Evolutionary conservation across 2,888 invertebrate species (phyloP).

Genomic region (Callimorpha dominula): DNA sequence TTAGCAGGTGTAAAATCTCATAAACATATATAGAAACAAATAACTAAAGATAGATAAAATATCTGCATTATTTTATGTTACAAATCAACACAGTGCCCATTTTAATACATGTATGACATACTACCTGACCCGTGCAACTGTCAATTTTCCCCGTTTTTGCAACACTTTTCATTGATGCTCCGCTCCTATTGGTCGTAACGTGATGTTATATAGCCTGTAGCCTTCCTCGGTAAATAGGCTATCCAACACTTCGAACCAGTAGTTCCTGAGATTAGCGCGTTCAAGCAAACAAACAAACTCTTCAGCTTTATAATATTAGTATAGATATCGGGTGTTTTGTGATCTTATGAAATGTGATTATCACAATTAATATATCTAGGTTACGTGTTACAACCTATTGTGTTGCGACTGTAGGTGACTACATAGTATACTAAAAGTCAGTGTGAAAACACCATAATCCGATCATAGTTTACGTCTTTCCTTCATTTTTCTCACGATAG

Average conservation of each 20-base stretch:
- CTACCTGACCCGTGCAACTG: too few species aligned
- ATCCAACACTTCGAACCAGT: too few species aligned
- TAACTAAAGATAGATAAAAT: background rate
- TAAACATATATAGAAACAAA: slow-evolving; percentile 3
- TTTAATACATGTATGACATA: background rate
- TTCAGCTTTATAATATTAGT: too few species aligned
- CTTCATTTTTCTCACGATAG: background rate
- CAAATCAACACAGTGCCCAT: slow-evolving; percentile 16
- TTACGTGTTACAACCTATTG: background rate
- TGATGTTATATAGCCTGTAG: too few species aligned
- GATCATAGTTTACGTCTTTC: background rate
- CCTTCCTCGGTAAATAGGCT: too few species aligned
- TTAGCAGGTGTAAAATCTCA: background rate
- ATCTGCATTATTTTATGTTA: background rate
- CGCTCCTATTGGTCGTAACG: too few species aligned
- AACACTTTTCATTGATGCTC: too few species aligned
- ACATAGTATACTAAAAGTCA: background rate
- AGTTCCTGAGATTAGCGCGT: too few species aligned
- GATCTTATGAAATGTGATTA: background rate
- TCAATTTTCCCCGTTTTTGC: too few species aligned
- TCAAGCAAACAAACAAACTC: too few species aligned
- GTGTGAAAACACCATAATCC: background rate
- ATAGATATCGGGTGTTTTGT: background rate
- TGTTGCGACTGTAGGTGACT: background rate
- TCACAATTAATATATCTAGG: background rate